Evolutionary conservation across 2,797 vertebrate species (phyloP).

Genomic region (Rhincodon typus): DNA sequence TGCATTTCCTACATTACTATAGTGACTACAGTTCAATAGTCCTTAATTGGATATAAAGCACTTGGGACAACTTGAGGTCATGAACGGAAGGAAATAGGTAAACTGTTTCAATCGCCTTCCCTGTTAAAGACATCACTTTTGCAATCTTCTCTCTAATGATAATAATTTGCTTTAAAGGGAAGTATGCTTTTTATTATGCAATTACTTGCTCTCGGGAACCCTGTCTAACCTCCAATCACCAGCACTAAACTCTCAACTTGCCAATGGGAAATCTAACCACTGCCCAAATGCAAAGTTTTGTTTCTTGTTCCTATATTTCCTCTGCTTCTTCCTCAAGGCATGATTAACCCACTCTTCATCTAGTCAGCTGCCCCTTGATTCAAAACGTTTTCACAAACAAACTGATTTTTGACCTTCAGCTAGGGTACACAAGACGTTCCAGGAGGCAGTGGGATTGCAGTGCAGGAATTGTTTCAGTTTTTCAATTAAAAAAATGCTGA

Average conservation of each 20-base stretch:
- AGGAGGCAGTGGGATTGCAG: too few relatives aligned
- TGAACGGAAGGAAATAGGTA: neutral
- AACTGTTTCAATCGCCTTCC: neutral
- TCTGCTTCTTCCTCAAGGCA: neutral
- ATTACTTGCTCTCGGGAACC: neutral
- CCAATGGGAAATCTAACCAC: neutral
- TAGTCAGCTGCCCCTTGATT: too few relatives aligned
- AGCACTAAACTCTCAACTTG: neutral
- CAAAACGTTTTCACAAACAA: too few relatives aligned
- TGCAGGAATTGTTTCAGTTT: too few relatives aligned
- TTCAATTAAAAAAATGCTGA: too few relatives aligned
- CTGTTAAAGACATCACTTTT: neutral
- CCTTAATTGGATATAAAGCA: neutral
- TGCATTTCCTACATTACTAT: neutral
- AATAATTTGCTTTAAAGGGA: neutral
- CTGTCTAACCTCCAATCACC: neutral
- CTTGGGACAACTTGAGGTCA: neutral
- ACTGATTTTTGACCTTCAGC: too few relatives aligned
- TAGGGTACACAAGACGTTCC: too few relatives aligned
- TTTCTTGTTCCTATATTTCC: neutral
- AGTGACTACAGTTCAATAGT: neutral
- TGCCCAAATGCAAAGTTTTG: neutral
- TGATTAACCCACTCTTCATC: too few relatives aligned
- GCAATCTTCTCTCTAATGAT: neutral
- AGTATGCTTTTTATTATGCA: neutral